Evolutionary conservation across 1,140 invertebrate genomes (phyloP).

Genomic region (Drosophila busckii): DNA sequence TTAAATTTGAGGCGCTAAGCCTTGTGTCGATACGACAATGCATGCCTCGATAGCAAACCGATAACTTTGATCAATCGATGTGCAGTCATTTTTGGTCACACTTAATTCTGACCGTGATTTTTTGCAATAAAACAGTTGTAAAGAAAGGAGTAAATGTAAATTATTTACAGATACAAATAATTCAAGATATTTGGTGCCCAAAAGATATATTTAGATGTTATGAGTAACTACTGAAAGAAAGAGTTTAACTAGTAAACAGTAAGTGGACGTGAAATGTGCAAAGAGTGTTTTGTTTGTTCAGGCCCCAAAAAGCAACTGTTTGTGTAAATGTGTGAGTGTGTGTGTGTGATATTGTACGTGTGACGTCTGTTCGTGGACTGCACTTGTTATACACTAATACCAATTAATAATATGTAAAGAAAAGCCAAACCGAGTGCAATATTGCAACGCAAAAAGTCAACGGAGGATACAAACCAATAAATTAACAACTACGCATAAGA

Average conservation of each 20-base stretch:
- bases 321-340: conserved; percentile 33
- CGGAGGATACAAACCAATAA: conserved; percentile 8
- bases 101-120: conserved; percentile 29
- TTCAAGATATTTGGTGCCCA: too few species aligned
- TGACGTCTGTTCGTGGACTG: conserved; percentile 52
- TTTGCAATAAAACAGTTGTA: conserved; percentile 36
- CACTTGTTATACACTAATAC: conserved; percentile 44
- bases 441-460: conserved; percentile 58
- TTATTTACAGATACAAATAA: conserved; percentile 7
- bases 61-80: too few species aligned
- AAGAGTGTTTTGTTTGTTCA: conserved; percentile 36
- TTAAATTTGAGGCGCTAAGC: too few species aligned
- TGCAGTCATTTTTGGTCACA: too few species aligned
- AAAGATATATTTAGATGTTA: too few species aligned
- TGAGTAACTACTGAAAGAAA: too few species aligned
- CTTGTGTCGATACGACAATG: too few species aligned
- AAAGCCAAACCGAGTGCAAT: conserved; percentile 14
- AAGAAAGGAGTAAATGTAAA: conserved; percentile 23
- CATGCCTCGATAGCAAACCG: too few species aligned
- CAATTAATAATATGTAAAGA: conserved; percentile 36
- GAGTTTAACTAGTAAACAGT: neutral
- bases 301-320: conserved; percentile 23
- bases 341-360: conserved; percentile 42
- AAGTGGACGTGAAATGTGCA: conserved; percentile 34
- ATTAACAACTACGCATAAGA: conserved; percentile 12